Percentiles rank a stretch among this genome's conserved stretches.
These are phyloP conservation scores for Linyphia triangularis DNA, from an alignment of 2,888 invertebrate genomes.

Conservation along the genomic window DNA sequence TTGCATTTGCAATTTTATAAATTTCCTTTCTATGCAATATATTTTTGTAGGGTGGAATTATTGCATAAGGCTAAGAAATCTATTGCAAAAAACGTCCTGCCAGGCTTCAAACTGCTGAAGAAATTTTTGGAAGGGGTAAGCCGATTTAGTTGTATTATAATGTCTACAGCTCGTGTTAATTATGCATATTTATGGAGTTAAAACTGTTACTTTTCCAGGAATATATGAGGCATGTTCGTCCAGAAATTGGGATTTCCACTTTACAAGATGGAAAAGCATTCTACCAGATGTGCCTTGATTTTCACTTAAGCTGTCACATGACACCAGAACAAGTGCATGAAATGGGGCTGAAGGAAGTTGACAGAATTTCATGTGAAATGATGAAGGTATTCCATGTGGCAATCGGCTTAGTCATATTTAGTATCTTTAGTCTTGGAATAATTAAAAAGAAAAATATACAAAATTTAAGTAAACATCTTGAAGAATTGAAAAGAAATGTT, in stretches of 20 bases:
- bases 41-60: constrained; percentile 8
- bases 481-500: too few species aligned
- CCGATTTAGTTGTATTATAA: not conserved
- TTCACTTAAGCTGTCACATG: constrained; percentile 79
- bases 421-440: too few species aligned
- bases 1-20: too few species aligned
- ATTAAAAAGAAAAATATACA: too few species aligned
- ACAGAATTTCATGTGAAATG: constrained; percentile 78
- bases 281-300: constrained; percentile 79
- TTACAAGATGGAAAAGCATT: constrained; percentile 78
- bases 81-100: constrained; percentile 38
- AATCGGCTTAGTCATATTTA: not conserved
- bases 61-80: constrained; percentile 5
- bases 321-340: constrained; percentile 79
- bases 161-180: not conserved
- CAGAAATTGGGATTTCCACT: constrained; percentile 78
- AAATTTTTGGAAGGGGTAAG: constrained; percentile 47
- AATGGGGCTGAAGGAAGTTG: constrained; percentile 79
- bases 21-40: not conserved
- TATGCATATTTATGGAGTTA: not conserved
- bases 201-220: constrained; percentile 75
- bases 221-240: constrained; percentile 77
- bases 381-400: constrained; percentile 72
- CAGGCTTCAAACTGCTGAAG: constrained; percentile 37
- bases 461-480: too few species aligned